Evolutionary conservation across 2,888 invertebrate species (phyloP).

Genomic region (Cremastinae sp.): DNA sequence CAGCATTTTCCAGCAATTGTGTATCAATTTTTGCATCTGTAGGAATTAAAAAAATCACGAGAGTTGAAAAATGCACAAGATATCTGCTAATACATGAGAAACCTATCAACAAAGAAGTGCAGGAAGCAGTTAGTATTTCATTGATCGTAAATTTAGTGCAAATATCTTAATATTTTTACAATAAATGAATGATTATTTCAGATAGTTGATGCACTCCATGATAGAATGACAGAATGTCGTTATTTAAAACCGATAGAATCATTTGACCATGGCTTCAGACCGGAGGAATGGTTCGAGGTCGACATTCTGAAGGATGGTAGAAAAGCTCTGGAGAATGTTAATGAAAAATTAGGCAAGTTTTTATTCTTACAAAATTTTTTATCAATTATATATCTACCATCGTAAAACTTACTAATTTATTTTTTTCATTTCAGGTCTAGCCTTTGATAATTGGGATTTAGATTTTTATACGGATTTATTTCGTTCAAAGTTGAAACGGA

Average conservation of each 20-base stretch:
- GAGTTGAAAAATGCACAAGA: slow-evolving; percentile 91
- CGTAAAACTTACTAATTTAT: no score
- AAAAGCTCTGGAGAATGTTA: slow-evolving; percentile 90
- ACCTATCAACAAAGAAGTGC: slow-evolving; percentile 76
- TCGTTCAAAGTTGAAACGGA: slow-evolving; percentile 89
- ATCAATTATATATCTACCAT: no score
- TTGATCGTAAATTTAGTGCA: slow-evolving; percentile 15
- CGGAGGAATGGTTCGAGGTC: slow-evolving; percentile 90
- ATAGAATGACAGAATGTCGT: slow-evolving; percentile 96
- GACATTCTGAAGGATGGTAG: slow-evolving; percentile 90
- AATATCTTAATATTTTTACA: slow-evolving; percentile 14
- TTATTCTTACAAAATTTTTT: no score
- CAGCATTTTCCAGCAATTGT: slow-evolving; percentile 97
- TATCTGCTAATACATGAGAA: slow-evolving; percentile 85
- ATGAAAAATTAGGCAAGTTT: slow-evolving; percentile 86
- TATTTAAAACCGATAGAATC: slow-evolving; percentile 85
- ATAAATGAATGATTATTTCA: slow-evolving; percentile 68
- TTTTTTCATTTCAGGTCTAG: slow-evolving; percentile 84
- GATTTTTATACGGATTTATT: slow-evolving; percentile 95
- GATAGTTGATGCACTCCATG: slow-evolving; percentile 87
- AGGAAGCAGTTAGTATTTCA: slow-evolving; percentile 68
- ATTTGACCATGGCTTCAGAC: slow-evolving; percentile 82
- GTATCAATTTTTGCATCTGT: slow-evolving; percentile 95
- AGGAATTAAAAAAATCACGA: slow-evolving; percentile 87
- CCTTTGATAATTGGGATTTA: slow-evolving; percentile 96